A percentile compares a stretch with the other conserved stretches of the same genome.
These are phyloP conservation scores for Stenodera caucasica DNA, from an alignment of 2,888 invertebrate species.

Conservation along the genomic window DNA sequence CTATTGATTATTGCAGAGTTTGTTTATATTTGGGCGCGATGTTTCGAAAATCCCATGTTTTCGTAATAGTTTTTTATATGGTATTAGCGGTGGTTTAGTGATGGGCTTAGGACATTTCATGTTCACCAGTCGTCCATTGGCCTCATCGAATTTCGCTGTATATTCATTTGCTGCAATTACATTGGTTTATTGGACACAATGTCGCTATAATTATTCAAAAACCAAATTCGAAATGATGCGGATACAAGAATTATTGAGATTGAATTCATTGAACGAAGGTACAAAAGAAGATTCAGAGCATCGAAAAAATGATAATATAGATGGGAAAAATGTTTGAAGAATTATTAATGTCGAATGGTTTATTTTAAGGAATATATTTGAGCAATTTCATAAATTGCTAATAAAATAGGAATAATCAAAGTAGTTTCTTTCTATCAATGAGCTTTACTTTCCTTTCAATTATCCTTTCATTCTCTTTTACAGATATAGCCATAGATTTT, in stretches of 20 bases:
- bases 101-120: conserved; percentile 71
- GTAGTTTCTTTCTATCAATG: too few relatives aligned
- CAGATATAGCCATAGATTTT: too few relatives aligned
- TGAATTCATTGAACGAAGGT: conserved; percentile 66
- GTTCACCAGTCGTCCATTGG: conserved; percentile 68
- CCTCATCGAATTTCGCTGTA: conserved; percentile 68
- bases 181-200: conserved; percentile 69
- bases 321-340: not conserved
- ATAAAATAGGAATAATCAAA: not conserved
- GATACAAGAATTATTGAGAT: conserved; percentile 64
- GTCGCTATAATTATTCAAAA: conserved; percentile 70
- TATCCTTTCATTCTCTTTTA: too few relatives aligned
- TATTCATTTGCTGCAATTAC: conserved; percentile 68
- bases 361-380: not conserved
- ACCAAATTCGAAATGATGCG: conserved; percentile 67
- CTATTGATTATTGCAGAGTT: conserved; percentile 55
- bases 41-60: conserved; percentile 79
- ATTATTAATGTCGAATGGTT: not conserved
- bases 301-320: not conserved
- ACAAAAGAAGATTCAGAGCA: conserved; percentile 59
- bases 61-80: conserved; percentile 74
- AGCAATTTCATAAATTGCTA: not conserved
- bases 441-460: too few relatives aligned
- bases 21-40: conserved; percentile 71
- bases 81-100: conserved; percentile 70